Conservation (phyloP, 2,888 invertebrate species). For the Pherbina coryleti region DNA sequence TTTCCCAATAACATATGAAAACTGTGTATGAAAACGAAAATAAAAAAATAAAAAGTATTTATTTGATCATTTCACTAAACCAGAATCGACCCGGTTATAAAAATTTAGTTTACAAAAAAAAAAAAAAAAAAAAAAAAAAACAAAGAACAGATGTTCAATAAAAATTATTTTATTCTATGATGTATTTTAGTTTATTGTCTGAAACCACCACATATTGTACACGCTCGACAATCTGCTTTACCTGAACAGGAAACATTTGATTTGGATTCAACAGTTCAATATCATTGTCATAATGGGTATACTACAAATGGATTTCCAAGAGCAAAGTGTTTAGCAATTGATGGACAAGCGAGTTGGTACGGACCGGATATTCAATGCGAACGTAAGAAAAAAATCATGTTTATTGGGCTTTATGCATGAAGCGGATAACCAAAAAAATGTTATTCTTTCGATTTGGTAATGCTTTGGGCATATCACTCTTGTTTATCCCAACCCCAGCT, state of each 20-base stretch:
- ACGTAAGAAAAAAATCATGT: conserved; percentile 73
- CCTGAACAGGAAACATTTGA: conserved; percentile 90
- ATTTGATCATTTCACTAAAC: background rate
- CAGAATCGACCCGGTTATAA: background rate
- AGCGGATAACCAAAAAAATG: no score
- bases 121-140: no score
- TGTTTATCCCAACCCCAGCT: no score
- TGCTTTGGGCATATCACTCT: no score
- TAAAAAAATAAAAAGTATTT: background rate
- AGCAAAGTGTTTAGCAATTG: conserved; percentile 93
- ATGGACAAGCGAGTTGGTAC: conserved; percentile 92
- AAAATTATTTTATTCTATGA: background rate
- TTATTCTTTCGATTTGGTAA: no score
- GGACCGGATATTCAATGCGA: conserved; percentile 97
- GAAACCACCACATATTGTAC: conserved; percentile 86
- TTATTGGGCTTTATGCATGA: background rate
- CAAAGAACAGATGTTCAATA: background rate
- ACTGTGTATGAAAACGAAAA: background rate
- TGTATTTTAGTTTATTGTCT: conserved; percentile 79
- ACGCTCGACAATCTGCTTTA: conserved; percentile 89
- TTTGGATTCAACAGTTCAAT: conserved; percentile 89
- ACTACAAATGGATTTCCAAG: conserved; percentile 90
- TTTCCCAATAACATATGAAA: no score
- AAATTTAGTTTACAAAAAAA: no score
- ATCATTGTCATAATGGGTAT: conserved; percentile 95